Conservation (phyloP, 2,797 vertebrate species). For the Morelia viridis region DNA sequence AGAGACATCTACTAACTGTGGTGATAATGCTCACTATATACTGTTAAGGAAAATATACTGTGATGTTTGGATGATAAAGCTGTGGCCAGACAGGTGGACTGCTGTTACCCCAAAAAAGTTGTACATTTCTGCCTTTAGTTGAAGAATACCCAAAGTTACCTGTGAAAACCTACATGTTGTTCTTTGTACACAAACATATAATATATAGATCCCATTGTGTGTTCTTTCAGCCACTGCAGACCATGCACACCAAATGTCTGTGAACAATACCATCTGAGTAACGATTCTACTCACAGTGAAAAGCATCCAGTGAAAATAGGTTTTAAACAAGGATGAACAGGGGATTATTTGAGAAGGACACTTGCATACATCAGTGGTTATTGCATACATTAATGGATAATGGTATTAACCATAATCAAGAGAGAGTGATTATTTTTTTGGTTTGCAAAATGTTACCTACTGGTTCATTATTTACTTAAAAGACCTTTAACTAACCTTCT, state of each 20-base stretch:
- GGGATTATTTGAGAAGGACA: background rate
- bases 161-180: background rate
- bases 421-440: background rate
- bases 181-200: background rate
- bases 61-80: background rate
- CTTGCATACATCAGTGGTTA: background rate
- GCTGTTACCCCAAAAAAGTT: fast-evolving
- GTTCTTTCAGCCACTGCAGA: background rate
- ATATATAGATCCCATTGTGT: background rate
- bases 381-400: background rate
- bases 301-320: background rate
- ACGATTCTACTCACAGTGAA: background rate
- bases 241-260: background rate
- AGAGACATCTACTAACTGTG: background rate
- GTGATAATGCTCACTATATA: background rate
- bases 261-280: background rate
- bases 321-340: fast-evolving
- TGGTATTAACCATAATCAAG: background rate
- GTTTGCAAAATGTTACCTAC: background rate
- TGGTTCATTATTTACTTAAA: background rate
- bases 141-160: background rate
- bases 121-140: conserved; percentile 10
- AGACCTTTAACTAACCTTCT: background rate
- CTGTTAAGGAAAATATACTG: background rate
- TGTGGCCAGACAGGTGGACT: background rate